Conservation (phyloP, 1,140 invertebrate genomes). For the Stenopsyche tienmushanensis region DNA sequence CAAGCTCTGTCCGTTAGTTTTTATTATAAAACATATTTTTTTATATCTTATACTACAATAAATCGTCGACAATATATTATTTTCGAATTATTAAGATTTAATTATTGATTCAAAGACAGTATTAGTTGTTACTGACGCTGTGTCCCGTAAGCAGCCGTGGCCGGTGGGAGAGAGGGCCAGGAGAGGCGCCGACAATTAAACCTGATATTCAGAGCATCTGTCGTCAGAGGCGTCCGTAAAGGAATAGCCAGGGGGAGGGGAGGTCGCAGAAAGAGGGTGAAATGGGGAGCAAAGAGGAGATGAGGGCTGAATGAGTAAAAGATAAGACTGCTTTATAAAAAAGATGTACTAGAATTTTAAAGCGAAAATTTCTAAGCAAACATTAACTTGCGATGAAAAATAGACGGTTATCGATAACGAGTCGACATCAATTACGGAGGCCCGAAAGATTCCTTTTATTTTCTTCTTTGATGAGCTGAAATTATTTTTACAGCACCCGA, state of each 20-base stretch:
- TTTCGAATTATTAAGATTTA: no score
- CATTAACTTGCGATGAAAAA: background rate
- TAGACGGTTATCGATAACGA: background rate
- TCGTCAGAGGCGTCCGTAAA: slow-evolving; percentile 18
- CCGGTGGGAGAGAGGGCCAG: slow-evolving; percentile 1
- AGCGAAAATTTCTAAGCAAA: background rate
- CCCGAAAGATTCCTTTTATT: background rate
- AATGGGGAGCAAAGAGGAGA: background rate
- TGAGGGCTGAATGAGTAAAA: slow-evolving; percentile 12
- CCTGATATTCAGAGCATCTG: slow-evolving; percentile 40
- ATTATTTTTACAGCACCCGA: background rate
- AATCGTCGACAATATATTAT: no score
- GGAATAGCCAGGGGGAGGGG: background rate
- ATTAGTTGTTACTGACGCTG: slow-evolving; percentile 16
- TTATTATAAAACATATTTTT: no score
- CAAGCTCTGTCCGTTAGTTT: no score
- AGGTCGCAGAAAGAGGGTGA: background rate
- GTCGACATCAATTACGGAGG: background rate
- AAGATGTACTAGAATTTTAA: background rate
- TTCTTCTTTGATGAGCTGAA: background rate
- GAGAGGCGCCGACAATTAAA: slow-evolving; percentile 39
- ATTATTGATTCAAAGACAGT: no score
- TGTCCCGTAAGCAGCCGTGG: background rate
- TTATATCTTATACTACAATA: no score
- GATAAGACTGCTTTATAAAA: slow-evolving; percentile 13